Evolutionary conservation across 2,888 invertebrate genomes (phyloP).

Genomic region (Rhingia campestris): DNA sequence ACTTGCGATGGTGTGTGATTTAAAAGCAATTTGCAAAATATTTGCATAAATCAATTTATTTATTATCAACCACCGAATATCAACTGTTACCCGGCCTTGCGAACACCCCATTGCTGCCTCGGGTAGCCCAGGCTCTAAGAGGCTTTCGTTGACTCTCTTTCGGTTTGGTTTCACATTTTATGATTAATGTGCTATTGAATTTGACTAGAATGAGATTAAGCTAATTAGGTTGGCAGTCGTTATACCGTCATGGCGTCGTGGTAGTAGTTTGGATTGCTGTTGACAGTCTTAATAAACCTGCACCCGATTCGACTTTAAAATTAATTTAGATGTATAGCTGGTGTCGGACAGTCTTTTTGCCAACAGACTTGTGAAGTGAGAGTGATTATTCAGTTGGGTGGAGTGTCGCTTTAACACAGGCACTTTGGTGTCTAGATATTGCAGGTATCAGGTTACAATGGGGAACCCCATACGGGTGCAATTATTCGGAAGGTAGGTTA

Average conservation of each 20-base stretch:
- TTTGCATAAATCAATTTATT: conserved; percentile 74
- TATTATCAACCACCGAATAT: conserved; percentile 71
- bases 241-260: conserved; percentile 39
- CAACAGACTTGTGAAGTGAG: too few species aligned
- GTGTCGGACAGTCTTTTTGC: conserved; percentile 47
- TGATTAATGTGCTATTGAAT: conserved; percentile 73
- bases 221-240: conserved; percentile 66
- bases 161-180: conserved; percentile 45
- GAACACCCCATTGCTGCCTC: neutral
- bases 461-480: too few species aligned
- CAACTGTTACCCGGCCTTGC: conserved; percentile 25
- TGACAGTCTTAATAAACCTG: conserved; percentile 47
- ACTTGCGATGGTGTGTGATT: conserved; percentile 50
- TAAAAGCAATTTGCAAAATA: conserved; percentile 73
- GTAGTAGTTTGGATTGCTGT: conserved; percentile 12
- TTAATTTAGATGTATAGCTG: conserved; percentile 45
- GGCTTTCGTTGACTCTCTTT: neutral
- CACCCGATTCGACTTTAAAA: conserved; percentile 45
- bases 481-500: too few species aligned
- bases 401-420: too few species aligned
- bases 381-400: too few species aligned
- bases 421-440: too few species aligned
- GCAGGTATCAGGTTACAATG: too few species aligned
- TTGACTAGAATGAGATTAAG: conserved; percentile 71
- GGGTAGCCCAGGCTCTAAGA: neutral